Conservation (phyloP, 2,797 vertebrate genomes). For the Sebastes baramenuke region DNA sequence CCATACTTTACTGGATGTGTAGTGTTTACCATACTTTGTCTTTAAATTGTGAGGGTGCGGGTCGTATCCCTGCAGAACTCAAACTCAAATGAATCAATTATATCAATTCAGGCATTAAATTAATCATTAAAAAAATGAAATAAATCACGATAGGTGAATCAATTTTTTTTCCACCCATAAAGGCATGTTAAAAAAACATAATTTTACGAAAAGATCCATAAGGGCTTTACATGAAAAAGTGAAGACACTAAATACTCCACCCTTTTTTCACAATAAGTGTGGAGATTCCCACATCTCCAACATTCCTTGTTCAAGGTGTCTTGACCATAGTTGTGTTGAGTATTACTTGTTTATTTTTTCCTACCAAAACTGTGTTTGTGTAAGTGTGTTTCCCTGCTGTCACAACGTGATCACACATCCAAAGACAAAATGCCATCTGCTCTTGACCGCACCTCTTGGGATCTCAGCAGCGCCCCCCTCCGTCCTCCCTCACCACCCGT, state of each 20-base stretch:
- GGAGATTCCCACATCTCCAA: neutral
- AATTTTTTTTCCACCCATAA: too few relatives aligned
- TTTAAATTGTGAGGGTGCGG: too few relatives aligned
- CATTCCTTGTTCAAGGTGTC: neutral
- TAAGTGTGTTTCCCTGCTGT: constrained; percentile 5
- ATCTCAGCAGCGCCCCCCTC: neutral
- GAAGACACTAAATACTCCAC: neutral
- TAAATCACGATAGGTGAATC: too few relatives aligned
- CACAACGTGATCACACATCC: constrained; percentile 4
- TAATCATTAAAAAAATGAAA: too few relatives aligned
- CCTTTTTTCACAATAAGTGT: too few relatives aligned
- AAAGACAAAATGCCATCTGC: constrained; percentile 54
- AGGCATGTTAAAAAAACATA: too few relatives aligned
- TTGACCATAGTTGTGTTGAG: neutral
- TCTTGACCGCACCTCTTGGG: constrained; percentile 40
- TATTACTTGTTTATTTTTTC: neutral
- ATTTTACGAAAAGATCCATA: too few relatives aligned
- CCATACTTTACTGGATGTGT: too few relatives aligned
- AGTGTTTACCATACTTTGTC: too few relatives aligned
- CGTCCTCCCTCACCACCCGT: constrained; percentile 10
- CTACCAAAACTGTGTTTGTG: neutral
- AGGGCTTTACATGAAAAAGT: neutral
- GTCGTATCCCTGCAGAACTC: too few relatives aligned
- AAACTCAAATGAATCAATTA: too few relatives aligned
- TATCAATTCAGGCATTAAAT: too few relatives aligned